phyloP scores from a whole-genome alignment of 1,140 invertebrate species.

The Achatina immaculata region DNA sequence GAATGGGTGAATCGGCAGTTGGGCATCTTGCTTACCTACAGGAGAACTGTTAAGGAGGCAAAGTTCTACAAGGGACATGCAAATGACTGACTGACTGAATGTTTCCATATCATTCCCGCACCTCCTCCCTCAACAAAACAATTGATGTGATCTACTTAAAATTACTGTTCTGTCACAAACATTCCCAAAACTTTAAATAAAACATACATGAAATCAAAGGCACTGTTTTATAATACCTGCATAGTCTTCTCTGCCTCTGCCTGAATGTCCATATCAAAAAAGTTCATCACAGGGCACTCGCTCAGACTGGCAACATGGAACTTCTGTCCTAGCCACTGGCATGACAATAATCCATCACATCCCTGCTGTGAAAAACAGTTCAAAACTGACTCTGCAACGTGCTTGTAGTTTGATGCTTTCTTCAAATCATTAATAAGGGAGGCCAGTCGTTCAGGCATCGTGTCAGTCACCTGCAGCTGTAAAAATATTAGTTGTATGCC shows the following conservation, averaged over 20 bases:
- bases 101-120: no score
- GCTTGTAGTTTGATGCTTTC: slow-evolving; percentile 4
- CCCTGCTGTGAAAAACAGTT: background rate
- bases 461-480: background rate
- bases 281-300: background rate
- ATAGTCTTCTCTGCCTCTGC: background rate
- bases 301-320: background rate
- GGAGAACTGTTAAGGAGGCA: no score
- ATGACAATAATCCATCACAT: background rate
- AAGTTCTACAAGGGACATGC: no score
- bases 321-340: slow-evolving; percentile 26
- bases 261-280: background rate
- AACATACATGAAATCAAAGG: background rate
- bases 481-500: no score
- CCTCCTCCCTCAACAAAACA: no score
- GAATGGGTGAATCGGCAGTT: no score
- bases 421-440: slow-evolving; percentile 17
- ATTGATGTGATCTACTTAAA: no score
- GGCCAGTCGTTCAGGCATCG: slow-evolving; percentile 28
- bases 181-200: background rate
- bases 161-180: no score
- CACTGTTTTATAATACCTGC: background rate
- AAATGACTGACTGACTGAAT: no score
- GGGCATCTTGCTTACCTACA: no score
- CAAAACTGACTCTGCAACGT: background rate